Evolutionary conservation across 2,888 invertebrate genomes (phyloP).

Genomic region (Limnephilus rhombicus): DNA sequence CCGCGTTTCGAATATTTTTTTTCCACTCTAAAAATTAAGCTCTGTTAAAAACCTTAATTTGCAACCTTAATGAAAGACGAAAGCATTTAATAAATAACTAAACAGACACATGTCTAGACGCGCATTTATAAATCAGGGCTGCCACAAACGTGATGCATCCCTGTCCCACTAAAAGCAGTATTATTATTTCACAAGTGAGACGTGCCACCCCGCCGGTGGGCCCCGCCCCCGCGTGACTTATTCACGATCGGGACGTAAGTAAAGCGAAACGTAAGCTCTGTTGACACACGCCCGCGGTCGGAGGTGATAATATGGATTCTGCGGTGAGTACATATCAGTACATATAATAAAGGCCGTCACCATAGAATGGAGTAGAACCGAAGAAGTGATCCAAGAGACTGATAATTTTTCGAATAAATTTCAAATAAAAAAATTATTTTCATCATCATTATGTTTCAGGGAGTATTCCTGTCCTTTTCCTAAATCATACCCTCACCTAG

Average conservation of each 20-base stretch:
- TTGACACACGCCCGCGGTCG: conserved; percentile 24
- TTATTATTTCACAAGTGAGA: conserved; percentile 51
- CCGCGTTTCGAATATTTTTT: background rate
- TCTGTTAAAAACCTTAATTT: background rate
- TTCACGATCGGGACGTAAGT: conserved; percentile 49
- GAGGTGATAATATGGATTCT: conserved; percentile 22
- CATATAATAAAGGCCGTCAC: too few relatives aligned
- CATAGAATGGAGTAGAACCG: too few relatives aligned
- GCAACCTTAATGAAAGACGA: background rate
- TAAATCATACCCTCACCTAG: too few relatives aligned
- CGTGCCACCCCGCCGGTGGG: conserved; percentile 13
- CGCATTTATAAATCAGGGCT: conserved; percentile 45
- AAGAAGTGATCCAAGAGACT: too few relatives aligned
- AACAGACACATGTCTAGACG: conserved; percentile 18
- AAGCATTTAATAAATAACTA: background rate
- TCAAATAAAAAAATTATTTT: too few relatives aligned
- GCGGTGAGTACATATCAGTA: background rate
- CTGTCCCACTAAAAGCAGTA: conserved; percentile 48
- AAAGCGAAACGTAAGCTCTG: conserved; percentile 39
- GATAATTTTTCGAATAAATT: too few relatives aligned
- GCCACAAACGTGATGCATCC: conserved; percentile 44
- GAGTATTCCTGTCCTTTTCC: too few relatives aligned
- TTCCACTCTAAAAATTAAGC: background rate
- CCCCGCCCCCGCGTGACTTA: conserved; percentile 39
- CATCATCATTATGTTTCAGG: too few relatives aligned